A percentile compares a stretch with the other conserved stretches of the same genome.
phyloP scores from a whole-genome alignment of 2,113 vertebrate genomes.

The Myxocyprinus asiaticus region DNA sequence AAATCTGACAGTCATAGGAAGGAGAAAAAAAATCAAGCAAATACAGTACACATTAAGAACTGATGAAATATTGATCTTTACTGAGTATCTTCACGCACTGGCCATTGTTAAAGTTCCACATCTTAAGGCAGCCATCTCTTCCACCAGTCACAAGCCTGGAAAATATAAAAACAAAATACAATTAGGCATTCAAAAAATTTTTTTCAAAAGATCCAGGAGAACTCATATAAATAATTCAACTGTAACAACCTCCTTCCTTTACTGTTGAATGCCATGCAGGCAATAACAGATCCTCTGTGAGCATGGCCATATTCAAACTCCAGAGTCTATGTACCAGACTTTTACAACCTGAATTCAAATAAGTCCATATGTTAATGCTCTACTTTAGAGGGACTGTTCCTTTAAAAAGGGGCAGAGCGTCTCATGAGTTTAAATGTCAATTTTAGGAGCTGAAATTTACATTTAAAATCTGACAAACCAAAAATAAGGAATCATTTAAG shows the following conservation, averaged over 20 bases:
- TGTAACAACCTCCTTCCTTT: constrained; percentile 71
- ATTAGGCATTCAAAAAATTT: too few species aligned
- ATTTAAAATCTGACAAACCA: too few species aligned
- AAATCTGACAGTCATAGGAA: not conserved
- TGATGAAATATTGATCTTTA: constrained; percentile 51
- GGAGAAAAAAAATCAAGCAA: not conserved
- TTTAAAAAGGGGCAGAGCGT: too few species aligned
- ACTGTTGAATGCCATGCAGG: constrained; percentile 75
- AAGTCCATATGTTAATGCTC: not conserved
- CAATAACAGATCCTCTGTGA: constrained; percentile 64
- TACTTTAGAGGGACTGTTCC: not conserved
- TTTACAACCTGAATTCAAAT: constrained; percentile 68
- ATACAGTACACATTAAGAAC: not conserved
- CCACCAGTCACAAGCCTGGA: constrained; percentile 73
- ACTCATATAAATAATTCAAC: too few species aligned
- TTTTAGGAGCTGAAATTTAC: too few species aligned
- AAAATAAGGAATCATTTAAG: too few species aligned
- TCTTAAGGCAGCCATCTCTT: constrained; percentile 75
- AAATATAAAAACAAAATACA: too few species aligned
- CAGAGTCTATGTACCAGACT: constrained; percentile 78
- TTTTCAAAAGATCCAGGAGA: too few species aligned
- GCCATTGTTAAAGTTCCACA: constrained; percentile 75
- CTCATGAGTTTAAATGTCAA: too few species aligned
- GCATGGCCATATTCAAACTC: constrained; percentile 74
- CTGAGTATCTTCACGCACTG: constrained; percentile 69